Evolutionary conservation across 2,888 invertebrate species (phyloP).

Genomic region (Drosophila ustulata): DNA sequence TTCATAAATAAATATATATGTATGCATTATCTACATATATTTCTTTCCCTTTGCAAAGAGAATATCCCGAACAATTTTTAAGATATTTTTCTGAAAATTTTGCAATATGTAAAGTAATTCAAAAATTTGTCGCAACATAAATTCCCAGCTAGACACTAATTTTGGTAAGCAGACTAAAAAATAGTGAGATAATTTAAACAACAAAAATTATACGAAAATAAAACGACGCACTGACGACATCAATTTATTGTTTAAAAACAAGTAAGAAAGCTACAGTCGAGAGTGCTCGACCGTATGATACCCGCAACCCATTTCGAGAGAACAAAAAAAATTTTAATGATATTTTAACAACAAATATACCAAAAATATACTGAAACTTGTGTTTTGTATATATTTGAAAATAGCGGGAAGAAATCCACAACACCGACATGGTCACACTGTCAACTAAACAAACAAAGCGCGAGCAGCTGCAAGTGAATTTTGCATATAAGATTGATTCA

Average conservation of each 20-base stretch:
- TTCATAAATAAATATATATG: not conserved
- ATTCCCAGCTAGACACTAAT: slow-evolving; percentile 59
- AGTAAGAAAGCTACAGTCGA: too few species aligned
- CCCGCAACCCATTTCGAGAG: too few species aligned
- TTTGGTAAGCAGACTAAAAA: slow-evolving; percentile 35
- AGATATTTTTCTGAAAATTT: not conserved
- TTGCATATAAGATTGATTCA: too few species aligned
- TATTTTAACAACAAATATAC: too few species aligned
- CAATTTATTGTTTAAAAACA: slow-evolving; percentile 42
- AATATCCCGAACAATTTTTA: slow-evolving; percentile 5
- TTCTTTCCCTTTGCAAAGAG: not conserved
- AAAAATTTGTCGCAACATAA: slow-evolving; percentile 51
- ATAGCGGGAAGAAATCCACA: too few species aligned
- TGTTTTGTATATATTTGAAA: too few species aligned
- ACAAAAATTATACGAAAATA: slow-evolving; percentile 37
- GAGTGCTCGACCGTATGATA: too few species aligned
- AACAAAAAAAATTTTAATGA: too few species aligned
- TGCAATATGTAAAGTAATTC: slow-evolving; percentile 9
- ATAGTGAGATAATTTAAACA: slow-evolving; percentile 24
- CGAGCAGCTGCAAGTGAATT: too few species aligned
- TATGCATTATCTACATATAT: not conserved
- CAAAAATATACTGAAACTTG: too few species aligned
- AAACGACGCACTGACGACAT: slow-evolving; percentile 52
- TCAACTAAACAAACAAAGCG: too few species aligned
- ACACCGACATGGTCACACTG: too few species aligned